phyloP scores from a whole-genome alignment of 2,888 invertebrate species.

The Leucoma salicis region DNA sequence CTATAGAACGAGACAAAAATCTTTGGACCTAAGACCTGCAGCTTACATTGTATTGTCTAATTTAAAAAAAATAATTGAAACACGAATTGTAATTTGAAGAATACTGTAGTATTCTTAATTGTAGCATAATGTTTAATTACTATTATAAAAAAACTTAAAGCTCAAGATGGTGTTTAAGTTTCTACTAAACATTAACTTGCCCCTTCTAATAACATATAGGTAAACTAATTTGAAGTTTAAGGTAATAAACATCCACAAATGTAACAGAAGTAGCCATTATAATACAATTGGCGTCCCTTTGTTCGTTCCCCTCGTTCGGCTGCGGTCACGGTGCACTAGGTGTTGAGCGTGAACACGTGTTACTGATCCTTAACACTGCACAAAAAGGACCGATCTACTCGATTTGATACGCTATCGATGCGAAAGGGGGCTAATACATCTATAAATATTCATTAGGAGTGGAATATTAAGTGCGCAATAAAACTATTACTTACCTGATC shows the following conservation, averaged over 20 bases:
- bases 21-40: too few relatives aligned
- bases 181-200: too few relatives aligned
- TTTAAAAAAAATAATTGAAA: too few relatives aligned
- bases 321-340: conserved; percentile 58
- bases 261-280: conserved; percentile 65
- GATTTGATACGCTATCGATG: conserved; percentile 63
- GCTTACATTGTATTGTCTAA: too few relatives aligned
- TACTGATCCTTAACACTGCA: conserved; percentile 53
- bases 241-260: conserved; percentile 57
- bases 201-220: too few relatives aligned
- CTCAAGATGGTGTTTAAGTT: too few relatives aligned
- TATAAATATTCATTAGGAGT: conserved; percentile 47
- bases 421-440: conserved; percentile 47
- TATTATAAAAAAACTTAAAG: too few relatives aligned
- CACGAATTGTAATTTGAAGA: too few relatives aligned
- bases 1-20: too few relatives aligned
- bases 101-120: too few relatives aligned
- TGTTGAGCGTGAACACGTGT: conserved; percentile 70
- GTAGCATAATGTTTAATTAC: too few relatives aligned
- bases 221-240: conserved; percentile 26
- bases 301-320: conserved; percentile 45
- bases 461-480: conserved; percentile 26
- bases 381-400: conserved; percentile 55
- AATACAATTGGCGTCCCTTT: conserved; percentile 57
- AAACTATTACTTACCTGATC: conserved; percentile 25